Base-by-base conservation (phyloP, 2,888 invertebrate genomes). In the Drosophila putrida region DNA sequence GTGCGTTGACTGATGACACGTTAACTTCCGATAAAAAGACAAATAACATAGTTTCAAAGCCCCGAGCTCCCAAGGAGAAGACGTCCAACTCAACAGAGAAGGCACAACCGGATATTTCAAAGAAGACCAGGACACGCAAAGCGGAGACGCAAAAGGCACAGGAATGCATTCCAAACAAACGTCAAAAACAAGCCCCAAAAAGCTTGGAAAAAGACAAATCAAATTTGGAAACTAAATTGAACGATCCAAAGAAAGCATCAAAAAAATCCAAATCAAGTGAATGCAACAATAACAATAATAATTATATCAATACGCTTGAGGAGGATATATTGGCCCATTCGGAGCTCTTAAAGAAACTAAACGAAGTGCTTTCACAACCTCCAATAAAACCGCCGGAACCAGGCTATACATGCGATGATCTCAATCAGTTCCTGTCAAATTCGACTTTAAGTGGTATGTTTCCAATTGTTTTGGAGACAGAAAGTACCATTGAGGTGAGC, bases 401-500 rank as follows among this genome's bases (percentile, higher is more conserved):
- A 0, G 54, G 60, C 20, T 72, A 63, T 8, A 58, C 41, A 0
- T 50, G 62, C 11, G 58, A 65, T 0, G 44, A 72, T 11, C 38
- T 82, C 0, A n/a, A 36, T 11, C 39, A 54, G 2, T 80, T 79
- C 6, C 33, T 79, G n/a, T 5, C 4, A 0, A 75, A 61, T 6
- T 80, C 83, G 0, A 63, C 53, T 6, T 54, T 79, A 0, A 36
- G 25, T 6, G 0, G 50, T 0, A 6, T 41, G 10, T 47, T 82
- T 36, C 43, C 63, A 2, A 11, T 9, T 31, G 28, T 6, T 9
- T 8, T 57, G 25, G n/a, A 54, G 8, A 5, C 8, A 9, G 15
- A 36, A 1, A n/a, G n/a, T 6, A 36, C 28, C 5, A 44, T n/a
- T 4, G n/a, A 43, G 54, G 54, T 62, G 2, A 54, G 31, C 4